Base-by-base conservation (phyloP, 2,888 invertebrate genomes). In the Xylota sylvarum region DNA sequence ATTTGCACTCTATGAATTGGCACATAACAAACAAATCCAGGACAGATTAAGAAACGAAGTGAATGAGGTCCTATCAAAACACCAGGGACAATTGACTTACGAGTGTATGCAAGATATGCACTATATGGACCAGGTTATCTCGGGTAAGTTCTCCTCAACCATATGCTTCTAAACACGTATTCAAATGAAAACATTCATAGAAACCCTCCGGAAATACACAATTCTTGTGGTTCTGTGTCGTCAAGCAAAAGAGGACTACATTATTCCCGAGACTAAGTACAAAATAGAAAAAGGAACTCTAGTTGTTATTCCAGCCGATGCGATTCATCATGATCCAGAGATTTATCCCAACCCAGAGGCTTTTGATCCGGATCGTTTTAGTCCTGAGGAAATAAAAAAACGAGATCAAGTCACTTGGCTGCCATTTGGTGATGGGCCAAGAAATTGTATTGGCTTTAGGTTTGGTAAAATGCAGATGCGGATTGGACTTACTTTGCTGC, bases 151-250 rank as follows among this genome's bases (percentile, higher is more conserved):
- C 7, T 46, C 0, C 2, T 14, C 1, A 14, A 9, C n/a, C 10
- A 5, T 32, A 2, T 6, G 6, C 17, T 12, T 12, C 4, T 50
- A 89, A 76, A 14, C 2, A 37, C 7, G 0, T 9, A 40, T 10
- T 40, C 12, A n/a, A 27, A 55, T 12, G 17, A 12, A 56, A 43
- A 19, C 0, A 5, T 30, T 30, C 35, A 5, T 90, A 94, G 94
- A 94, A 91, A 93, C 94, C 1, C 92, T 94, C 0, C 46, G 94
- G 19, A 93, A 93, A 89, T 93, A 94, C 88, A 94, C 94, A 14
- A 93, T 94, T 0, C 89, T 94, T 90, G 90, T 78, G 81, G 58
- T n/a, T 70, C 76, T 10, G 73, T 83, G 40, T 80, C 89, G 64
- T 78, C 23, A n/a, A 79, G 81, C 69, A 67, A 87, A 9, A 32